These are phyloP conservation scores for Athalia circularis DNA, from an alignment of 2,888 invertebrate genomes.

Conservation along the genomic window DNA sequence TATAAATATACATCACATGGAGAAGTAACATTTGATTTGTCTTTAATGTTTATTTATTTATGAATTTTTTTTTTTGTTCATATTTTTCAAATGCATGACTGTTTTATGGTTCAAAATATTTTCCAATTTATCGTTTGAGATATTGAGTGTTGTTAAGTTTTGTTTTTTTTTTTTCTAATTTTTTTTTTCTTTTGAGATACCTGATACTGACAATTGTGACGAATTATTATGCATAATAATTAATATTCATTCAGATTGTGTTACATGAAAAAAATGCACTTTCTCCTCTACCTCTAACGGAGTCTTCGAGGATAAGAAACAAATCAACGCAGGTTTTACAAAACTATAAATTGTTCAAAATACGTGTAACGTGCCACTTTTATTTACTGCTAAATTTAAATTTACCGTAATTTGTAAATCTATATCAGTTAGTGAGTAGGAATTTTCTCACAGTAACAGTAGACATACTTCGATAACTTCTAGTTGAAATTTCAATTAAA, in stretches of 20 bases:
- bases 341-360: background rate
- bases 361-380: background rate
- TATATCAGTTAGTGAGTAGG: constrained; percentile 4
- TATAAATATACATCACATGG: constrained; percentile 37
- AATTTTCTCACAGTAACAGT: background rate
- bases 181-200: background rate
- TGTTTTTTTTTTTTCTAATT: constrained; percentile 19
- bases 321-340: background rate
- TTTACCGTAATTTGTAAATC: background rate
- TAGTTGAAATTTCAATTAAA: background rate
- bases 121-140: constrained; percentile 36
- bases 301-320: constrained; percentile 13
- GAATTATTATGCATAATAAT: constrained; percentile 15
- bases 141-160: constrained; percentile 1
- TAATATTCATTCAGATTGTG: constrained; percentile 36
- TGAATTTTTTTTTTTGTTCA: constrained; percentile 28
- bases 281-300: constrained; percentile 9
- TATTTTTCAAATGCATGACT: constrained; percentile 51
- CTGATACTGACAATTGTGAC: constrained; percentile 13
- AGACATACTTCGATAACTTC: background rate
- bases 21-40: constrained; percentile 48
- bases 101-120: constrained; percentile 50
- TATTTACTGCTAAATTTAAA: background rate
- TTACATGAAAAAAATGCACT: constrained; percentile 22
- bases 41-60: background rate